These are phyloP conservation scores for Argyresthia goedartella DNA, from an alignment of 2,888 invertebrate species.

Conservation along the genomic window DNA sequence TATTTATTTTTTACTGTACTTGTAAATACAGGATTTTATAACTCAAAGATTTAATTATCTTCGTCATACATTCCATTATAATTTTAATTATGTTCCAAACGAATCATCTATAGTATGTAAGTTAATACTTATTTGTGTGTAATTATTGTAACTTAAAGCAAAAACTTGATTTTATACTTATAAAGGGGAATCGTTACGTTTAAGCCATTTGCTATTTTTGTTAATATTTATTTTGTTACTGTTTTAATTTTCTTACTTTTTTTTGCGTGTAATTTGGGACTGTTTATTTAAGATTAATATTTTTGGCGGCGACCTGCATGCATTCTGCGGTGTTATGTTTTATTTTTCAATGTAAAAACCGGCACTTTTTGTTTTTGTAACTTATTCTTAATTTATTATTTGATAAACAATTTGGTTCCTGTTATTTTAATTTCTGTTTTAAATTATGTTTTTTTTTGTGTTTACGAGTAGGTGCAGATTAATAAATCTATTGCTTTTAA, in stretches of 20 bases:
- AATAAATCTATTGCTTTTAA: slow-evolving; percentile 66
- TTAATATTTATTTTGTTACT: slow-evolving; percentile 62
- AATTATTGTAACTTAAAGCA: background rate
- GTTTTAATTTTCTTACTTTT: slow-evolving; percentile 38
- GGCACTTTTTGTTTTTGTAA: slow-evolving; percentile 22
- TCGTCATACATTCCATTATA: slow-evolving; percentile 2
- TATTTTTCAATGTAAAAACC: background rate
- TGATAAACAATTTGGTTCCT: slow-evolving; percentile 33
- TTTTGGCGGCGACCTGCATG: slow-evolving; percentile 5
- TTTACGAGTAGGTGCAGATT: slow-evolving; percentile 36
- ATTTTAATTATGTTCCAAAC: background rate
- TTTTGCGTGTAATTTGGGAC: slow-evolving; percentile 42
- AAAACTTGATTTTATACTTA: slow-evolving; percentile 6
- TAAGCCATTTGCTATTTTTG: slow-evolving; percentile 54
- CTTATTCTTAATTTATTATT: slow-evolving; percentile 26
- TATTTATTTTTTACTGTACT: slow-evolving; percentile 27
- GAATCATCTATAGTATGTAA: background rate
- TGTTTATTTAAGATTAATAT: slow-evolving; percentile 7
- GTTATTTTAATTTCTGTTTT: slow-evolving; percentile 58
- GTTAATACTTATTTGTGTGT: slow-evolving; percentile 2
- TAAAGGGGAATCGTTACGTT: slow-evolving; percentile 68
- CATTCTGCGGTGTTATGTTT: background rate
- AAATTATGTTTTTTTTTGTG: slow-evolving; percentile 51
- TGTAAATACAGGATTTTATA: background rate
- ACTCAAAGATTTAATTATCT: background rate